Conservation (phyloP, 2,888 invertebrate genomes). For the Drosophila flavopinicola region DNA sequence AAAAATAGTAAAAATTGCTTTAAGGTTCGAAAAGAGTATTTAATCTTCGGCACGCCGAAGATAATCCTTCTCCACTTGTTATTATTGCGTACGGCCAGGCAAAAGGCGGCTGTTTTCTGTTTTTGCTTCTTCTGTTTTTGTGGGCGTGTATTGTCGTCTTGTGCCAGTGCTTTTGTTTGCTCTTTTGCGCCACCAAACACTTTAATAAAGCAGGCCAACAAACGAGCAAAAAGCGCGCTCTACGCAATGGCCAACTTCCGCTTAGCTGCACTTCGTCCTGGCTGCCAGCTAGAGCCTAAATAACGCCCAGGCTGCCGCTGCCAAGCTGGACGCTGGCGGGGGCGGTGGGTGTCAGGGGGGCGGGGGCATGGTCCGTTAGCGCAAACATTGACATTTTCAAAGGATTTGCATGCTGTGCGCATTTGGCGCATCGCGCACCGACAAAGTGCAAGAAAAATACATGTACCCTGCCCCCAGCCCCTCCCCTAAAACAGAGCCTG, state of each 20-base stretch:
- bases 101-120: constrained; percentile 18
- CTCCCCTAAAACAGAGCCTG: no score
- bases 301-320: constrained; percentile 26
- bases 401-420: constrained; percentile 65
- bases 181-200: constrained; percentile 47
- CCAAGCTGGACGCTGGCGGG: constrained; percentile 1
- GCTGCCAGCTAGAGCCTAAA: constrained; percentile 13
- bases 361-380: constrained; percentile 8
- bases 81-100: constrained; percentile 55
- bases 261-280: constrained; percentile 52
- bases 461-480: constrained; percentile 29
- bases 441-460: constrained; percentile 71
- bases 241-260: constrained; percentile 67
- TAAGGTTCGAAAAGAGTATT: no score
- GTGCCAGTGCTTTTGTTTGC: constrained; percentile 46
- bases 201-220: constrained; percentile 67
- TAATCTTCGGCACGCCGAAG: no score
- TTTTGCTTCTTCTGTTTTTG: constrained; percentile 13
- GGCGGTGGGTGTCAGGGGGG: no score
- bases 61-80: no score
- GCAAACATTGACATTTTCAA: constrained; percentile 75
- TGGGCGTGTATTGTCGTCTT: constrained; percentile 20
- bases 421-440: constrained; percentile 31
- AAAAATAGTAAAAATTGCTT: no score
- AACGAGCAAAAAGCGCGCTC: constrained; percentile 45